These are phyloP conservation scores for Drosophila simulans DNA, from an alignment of 1,140 invertebrate genomes.

Conservation along the genomic window DNA sequence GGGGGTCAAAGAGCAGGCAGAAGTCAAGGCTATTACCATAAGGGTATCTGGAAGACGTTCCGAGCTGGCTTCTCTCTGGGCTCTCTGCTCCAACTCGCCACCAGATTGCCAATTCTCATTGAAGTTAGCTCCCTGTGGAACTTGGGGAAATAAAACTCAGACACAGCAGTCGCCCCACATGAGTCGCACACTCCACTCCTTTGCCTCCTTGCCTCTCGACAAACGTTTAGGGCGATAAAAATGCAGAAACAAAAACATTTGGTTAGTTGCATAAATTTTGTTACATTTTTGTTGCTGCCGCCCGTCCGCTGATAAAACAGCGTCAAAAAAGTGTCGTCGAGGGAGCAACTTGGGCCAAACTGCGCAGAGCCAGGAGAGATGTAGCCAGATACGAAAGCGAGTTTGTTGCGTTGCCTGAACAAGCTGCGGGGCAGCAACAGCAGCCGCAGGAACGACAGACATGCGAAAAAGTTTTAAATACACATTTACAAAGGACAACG, in stretches of 20 bases:
- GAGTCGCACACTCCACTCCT: constrained; percentile 6
- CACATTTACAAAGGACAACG: constrained; percentile 33
- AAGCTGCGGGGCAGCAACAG: constrained; percentile 20
- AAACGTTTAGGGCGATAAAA: constrained; percentile 70
- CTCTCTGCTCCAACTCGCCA: constrained; percentile 2
- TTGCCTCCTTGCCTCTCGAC: constrained; percentile 9
- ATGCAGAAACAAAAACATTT: constrained; percentile 71
- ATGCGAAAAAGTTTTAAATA: constrained; percentile 52
- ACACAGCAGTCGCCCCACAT: constrained; percentile 18
- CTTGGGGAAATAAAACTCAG: constrained; percentile 34
- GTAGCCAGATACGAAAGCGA: constrained; percentile 20
- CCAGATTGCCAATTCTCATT: constrained; percentile 26
- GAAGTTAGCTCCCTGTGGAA: constrained; percentile 27
- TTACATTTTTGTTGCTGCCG: constrained; percentile 27
- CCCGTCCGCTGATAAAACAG: constrained; percentile 61
- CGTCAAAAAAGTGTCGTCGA: constrained; percentile 75
- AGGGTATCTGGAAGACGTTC: constrained; percentile 17
- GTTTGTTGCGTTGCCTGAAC: constrained; percentile 38
- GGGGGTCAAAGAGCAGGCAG: constrained; percentile 38
- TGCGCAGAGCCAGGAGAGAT: constrained; percentile 42
- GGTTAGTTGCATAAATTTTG: constrained; percentile 79
- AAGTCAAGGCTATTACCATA: constrained; percentile 49
- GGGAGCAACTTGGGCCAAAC: constrained; percentile 70
- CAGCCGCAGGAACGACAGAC: constrained; percentile 22
- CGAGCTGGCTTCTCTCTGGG: constrained; percentile 1